These are phyloP conservation scores for Falco berigora DNA, from an alignment of 2,797 vertebrate species.

Conservation along the genomic window DNA sequence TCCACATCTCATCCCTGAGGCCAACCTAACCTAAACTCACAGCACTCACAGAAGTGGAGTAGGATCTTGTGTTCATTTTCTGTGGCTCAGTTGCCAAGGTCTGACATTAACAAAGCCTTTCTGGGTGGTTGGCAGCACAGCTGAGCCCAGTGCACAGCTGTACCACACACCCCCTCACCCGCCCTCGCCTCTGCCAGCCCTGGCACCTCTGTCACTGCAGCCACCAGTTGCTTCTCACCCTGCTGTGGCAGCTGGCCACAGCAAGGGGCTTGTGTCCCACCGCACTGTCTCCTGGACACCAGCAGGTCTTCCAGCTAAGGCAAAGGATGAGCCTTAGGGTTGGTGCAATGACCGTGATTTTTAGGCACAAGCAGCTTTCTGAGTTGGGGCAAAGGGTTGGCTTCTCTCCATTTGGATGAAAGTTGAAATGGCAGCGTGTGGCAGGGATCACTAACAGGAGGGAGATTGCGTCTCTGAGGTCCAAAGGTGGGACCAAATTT, in stretches of 20 bases:
- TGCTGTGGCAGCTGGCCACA: accelerated
- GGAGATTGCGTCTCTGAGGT: neutral
- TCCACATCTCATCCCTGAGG: neutral
- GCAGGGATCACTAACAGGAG: neutral
- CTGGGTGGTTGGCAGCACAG: neutral
- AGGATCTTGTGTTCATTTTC: neutral
- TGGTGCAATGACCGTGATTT: neutral
- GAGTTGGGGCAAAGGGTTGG: neutral
- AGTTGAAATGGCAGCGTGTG: accelerated
- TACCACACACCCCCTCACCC: neutral
- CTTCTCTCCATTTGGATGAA: neutral
- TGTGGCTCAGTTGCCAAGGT: neutral
- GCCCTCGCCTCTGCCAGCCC: accelerated
- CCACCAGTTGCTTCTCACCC: accelerated
- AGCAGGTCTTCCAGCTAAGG: neutral
- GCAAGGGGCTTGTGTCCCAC: neutral
- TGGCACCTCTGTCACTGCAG: neutral
- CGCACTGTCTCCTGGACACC: neutral
- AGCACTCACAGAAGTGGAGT: neutral
- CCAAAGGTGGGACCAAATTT: neutral
- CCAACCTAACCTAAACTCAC: neutral
- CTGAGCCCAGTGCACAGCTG: neutral
- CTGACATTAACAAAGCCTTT: neutral
- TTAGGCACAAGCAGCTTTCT: neutral
- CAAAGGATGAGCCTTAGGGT: neutral